A percentile compares a stretch with the other conserved stretches of the same genome.
Conservation (phyloP, 1,140 invertebrate species). For the Neuroterus valhalla region DNA sequence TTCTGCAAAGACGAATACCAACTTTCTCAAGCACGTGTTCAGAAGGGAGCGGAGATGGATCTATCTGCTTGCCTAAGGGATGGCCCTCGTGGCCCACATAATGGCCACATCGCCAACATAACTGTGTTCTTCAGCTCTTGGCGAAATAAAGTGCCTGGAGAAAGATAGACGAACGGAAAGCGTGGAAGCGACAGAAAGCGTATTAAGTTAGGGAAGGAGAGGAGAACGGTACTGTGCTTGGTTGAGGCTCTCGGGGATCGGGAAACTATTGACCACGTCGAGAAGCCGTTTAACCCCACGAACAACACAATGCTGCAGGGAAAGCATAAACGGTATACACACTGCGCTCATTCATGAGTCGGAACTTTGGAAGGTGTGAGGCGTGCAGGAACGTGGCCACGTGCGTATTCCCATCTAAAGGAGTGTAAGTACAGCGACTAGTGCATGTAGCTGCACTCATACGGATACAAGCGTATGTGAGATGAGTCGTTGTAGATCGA, state of each 20-base stretch:
- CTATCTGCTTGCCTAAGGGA: conserved; percentile 40
- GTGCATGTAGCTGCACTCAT: not conserved
- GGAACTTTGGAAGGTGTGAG: conserved; percentile 54
- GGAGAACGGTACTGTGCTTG: conserved; percentile 37
- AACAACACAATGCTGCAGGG: conserved; percentile 55
- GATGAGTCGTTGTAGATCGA: not conserved
- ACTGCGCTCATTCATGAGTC: conserved; percentile 62
- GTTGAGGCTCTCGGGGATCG: conserved; percentile 53
- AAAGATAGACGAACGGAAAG: conserved; percentile 43
- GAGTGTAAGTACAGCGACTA: not conserved
- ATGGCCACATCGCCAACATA: conserved; percentile 38
- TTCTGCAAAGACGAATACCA: not conserved
- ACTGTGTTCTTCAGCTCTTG: conserved; percentile 34
- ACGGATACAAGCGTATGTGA: not conserved
- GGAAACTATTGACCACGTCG: conserved; percentile 67
- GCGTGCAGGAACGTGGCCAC: conserved; percentile 33
- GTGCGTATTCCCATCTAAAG: not conserved
- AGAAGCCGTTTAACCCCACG: conserved; percentile 66
- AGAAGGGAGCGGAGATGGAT: conserved; percentile 1
- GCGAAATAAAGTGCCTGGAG: conserved; percentile 48
- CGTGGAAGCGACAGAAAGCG: conserved; percentile 35
- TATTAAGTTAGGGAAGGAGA: conserved; percentile 42
- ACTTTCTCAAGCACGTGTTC: conserved; percentile 12
- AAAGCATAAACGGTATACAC: conserved; percentile 61
- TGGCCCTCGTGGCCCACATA: conserved; percentile 44